These are phyloP conservation scores for Psettodes erumei DNA, from an alignment of 2,113 vertebrate genomes.

Conservation along the genomic window DNA sequence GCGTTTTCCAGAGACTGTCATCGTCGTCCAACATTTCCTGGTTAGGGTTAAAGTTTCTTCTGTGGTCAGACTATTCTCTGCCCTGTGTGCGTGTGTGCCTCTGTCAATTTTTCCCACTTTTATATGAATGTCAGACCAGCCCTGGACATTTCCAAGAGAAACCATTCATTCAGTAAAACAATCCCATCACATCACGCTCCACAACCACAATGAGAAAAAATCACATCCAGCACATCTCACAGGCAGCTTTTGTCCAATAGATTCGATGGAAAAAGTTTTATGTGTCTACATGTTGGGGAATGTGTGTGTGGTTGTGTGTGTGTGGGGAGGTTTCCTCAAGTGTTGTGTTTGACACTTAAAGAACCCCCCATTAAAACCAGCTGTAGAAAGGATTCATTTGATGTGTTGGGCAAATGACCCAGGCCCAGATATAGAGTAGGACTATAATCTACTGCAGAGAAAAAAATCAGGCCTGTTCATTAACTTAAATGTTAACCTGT, in stretches of 20 bases:
- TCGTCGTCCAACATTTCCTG: slow-evolving; percentile 66
- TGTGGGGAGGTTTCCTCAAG: not conserved
- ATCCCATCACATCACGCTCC: slow-evolving; percentile 64
- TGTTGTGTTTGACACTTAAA: slow-evolving; percentile 12
- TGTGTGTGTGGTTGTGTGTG: not conserved
- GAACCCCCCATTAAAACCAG: slow-evolving; percentile 15
- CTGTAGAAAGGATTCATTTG: not conserved
- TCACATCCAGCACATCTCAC: slow-evolving; percentile 66
- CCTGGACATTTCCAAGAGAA: slow-evolving; percentile 68
- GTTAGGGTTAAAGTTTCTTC: slow-evolving; percentile 59
- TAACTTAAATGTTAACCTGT: no score
- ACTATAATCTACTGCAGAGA: not conserved
- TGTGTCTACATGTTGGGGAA: not conserved
- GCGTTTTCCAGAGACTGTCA: slow-evolving; percentile 72
- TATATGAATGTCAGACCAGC: slow-evolving; percentile 61
- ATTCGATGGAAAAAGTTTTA: slow-evolving; percentile 18
- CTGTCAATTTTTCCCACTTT: slow-evolving; percentile 50
- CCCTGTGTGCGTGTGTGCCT: not conserved
- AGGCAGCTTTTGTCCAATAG: not conserved
- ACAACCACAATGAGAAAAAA: slow-evolving; percentile 75
- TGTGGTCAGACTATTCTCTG: slow-evolving; percentile 49
- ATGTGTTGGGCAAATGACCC: not conserved
- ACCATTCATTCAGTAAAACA: slow-evolving; percentile 67
- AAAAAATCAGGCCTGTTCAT: no score
- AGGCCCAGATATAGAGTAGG: not conserved